Base-by-base conservation (phyloP, 2,797 vertebrate genomes). In the Halcyon leucocephala region DNA sequence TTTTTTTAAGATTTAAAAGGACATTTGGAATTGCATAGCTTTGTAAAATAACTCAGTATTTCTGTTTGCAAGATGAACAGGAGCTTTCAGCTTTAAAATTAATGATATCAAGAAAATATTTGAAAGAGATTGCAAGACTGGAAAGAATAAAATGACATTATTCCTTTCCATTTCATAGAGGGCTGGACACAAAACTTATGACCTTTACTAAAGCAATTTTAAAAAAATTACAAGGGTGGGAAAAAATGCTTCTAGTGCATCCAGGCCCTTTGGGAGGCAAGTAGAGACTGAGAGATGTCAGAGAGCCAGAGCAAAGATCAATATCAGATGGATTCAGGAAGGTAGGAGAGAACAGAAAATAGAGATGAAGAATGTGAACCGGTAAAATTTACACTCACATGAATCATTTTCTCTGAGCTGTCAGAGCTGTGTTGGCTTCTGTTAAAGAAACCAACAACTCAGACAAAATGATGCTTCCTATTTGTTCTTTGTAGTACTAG, bases 201-300 rank as follows among this genome's bases (percentile, higher is more conserved):
- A 79, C 17, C n/a, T 86, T 84, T 66, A 60, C 15, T 73, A 84
- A 89, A 86, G n/a, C 9, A 93, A 91, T 91, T 91, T 21, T 4
- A 10, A 42, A 82, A 42, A 42, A 35, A 33, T 58, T 0, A 31
- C 44, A 70, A 35, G 25, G 12, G 14, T 65, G 37, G 26, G 10
- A 5, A 84, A 67, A 85, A 93, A n/a, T 5, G 2, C 7, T 82
- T 89, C 46, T 42, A 51, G 3, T 29, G 6, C 22, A 86, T 16
- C 6, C 46, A 93, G 22, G 29, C 12, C 31, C 25, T 8, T 1
- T 92, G 58, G 21, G 39, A 86, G 14, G 15, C 8, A 62, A 67
- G 52, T 11, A 84, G 51, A 92, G 57, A 76, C n/a, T 41, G 60
- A 78, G 48, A 77, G 13, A 55, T 60, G 22, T 55, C 29, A 55